Evolutionary conservation across 2,113 vertebrate genomes (phyloP).

Genomic region (Grammomys dolichurus): DNA sequence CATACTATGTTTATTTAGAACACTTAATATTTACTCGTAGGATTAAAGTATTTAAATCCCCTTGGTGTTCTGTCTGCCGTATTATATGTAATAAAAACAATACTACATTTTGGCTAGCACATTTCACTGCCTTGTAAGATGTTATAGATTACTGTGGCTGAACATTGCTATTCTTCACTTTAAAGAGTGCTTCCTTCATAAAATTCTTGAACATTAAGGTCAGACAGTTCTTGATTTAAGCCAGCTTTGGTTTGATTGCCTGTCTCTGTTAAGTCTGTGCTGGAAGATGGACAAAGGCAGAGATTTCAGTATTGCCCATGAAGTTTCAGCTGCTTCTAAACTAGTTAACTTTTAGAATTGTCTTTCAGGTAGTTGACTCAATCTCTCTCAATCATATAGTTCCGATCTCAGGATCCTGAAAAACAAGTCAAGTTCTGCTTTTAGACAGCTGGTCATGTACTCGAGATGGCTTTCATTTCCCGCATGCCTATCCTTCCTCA

Average conservation of each 20-base stretch:
- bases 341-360: conserved; percentile 38
- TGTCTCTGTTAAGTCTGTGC: conserved; percentile 27
- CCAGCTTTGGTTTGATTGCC: conserved; percentile 46
- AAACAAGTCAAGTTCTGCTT: conserved; percentile 59
- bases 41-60: conserved; percentile 35
- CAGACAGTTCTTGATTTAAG: conserved; percentile 19
- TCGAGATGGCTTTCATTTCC: conserved; percentile 70
- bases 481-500: conserved; percentile 51
- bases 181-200: conserved; percentile 45
- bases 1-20: conserved; percentile 53
- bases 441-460: conserved; percentile 43
- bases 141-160: conserved; percentile 18
- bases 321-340: conserved; percentile 47
- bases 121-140: conserved; percentile 44
- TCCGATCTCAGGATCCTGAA: conserved; percentile 53
- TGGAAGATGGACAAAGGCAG: conserved; percentile 36
- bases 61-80: conserved; percentile 37
- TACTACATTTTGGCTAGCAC: conserved; percentile 20
- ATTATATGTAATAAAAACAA: conserved; percentile 67
- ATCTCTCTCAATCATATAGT: conserved; percentile 39
- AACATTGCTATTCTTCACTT: conserved; percentile 56
- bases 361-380: conserved; percentile 50
- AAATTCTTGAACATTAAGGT: conserved; percentile 45
- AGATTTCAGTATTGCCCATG: conserved; percentile 43
- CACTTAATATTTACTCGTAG: conserved; percentile 47